A percentile compares a stretch with the other conserved stretches of the same genome.
Evolutionary conservation across 2,888 invertebrate genomes (phyloP).

Genomic region (Salticus scenicus): DNA sequence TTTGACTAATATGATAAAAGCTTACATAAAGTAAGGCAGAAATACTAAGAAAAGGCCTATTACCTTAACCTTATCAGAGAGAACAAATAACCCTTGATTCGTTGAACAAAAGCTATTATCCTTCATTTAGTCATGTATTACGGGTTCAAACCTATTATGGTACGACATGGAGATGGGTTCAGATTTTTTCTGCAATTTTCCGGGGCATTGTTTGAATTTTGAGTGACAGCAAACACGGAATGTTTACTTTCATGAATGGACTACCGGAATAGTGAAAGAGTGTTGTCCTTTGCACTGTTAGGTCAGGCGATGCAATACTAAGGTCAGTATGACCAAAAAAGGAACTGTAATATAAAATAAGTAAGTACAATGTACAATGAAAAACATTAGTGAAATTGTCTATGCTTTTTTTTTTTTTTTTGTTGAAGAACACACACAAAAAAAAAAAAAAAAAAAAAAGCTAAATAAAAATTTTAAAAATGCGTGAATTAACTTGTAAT

Average conservation of each 20-base stretch:
- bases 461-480: too few species aligned
- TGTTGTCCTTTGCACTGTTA: not conserved
- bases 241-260: not conserved
- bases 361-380: too few species aligned
- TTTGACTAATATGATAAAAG: too few species aligned
- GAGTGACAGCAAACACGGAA: not conserved
- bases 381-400: too few species aligned
- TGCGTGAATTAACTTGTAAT: too few species aligned
- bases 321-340: not conserved
- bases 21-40: too few species aligned
- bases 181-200: not conserved
- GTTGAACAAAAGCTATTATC: not conserved
- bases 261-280: not conserved
- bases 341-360: too few species aligned
- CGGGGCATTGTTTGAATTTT: not conserved
- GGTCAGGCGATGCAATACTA: conserved; percentile 1
- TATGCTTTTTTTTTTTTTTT: too few species aligned
- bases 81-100: not conserved
- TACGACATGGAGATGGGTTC: not conserved
- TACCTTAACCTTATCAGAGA: too few species aligned
- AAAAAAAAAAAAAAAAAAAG: too few species aligned
- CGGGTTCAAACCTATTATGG: not conserved
- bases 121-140: not conserved
- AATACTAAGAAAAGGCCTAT: too few species aligned
- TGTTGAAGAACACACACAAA: too few species aligned